Evolutionary conservation across 2,888 invertebrate genomes (phyloP), one percentile per base, ranked within the genome.

Genomic region (Meghimatium bilineatum): DNA sequence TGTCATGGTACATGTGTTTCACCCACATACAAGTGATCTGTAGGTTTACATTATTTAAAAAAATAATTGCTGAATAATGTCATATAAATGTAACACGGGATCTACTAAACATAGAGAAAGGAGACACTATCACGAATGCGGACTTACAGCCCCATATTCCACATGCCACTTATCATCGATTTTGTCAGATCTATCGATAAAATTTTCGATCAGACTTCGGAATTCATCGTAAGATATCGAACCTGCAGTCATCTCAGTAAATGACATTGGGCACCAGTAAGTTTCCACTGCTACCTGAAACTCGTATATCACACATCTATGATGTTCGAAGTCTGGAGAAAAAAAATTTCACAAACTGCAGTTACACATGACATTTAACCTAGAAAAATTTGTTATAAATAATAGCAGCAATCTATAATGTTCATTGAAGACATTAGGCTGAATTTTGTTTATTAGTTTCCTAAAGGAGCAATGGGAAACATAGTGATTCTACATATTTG

Each of bases 171-270:
- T 82, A 83, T 90, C 90, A 80, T 87, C 78, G 72, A 86, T 82
- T 52, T 80, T 63, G 78, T 80, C 80, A 38, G 94, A 94, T 82
- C 93, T 81, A 80, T 87, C 83, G 34, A 93, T 87, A 52, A 95
- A 92, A 77, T 89, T 89, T 88, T 92, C 89, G 14, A 93, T 93
- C 86, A 92, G 91, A 72, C 89, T 87, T 34, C 92, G 84, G 90
- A 94, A 95, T 88, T 94, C 93, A 71, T 93, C 93, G 93, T 94
- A 94, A 82, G 93, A 90, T 87, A 91, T 89, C 86, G 88, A 89
- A 89, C 90, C 90, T 88, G 90, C 89, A 89, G 90, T 90, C 90
- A 90, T 90, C 85, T 77, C 38, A 20, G 77, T 44, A 66, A 67
- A 32, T 67, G 44, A 66, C 6, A n/a, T 66, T 29, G 52, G 79